phyloP scores from a whole-genome alignment of 2,888 invertebrate species.

The Dichetophora obliterata region DNA sequence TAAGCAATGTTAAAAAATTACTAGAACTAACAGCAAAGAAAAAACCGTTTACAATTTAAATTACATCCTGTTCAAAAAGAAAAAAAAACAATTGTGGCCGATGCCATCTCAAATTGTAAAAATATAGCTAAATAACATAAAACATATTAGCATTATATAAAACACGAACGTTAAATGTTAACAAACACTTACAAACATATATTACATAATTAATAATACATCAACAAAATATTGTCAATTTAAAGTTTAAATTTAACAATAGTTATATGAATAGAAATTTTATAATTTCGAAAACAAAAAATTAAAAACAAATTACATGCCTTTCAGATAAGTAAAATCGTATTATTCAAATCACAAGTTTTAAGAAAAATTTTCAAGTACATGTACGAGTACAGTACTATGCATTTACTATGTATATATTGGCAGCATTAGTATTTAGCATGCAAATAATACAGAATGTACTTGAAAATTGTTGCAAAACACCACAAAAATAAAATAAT shows the following conservation, averaged over 20 bases:
- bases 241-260: neutral
- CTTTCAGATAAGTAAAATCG: neutral
- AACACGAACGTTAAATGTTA: conserved; percentile 11
- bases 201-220: neutral
- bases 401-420: neutral
- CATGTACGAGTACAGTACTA: neutral
- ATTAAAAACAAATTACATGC: neutral
- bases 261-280: neutral
- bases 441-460: neutral
- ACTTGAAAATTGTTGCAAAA: neutral
- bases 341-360: conserved; percentile 27
- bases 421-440: neutral
- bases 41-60: neutral
- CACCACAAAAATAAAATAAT: neutral
- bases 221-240: conserved; percentile 9
- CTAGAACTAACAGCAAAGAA: neutral
- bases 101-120: neutral
- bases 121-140: neutral
- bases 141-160: conserved; percentile 38
- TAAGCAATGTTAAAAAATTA: neutral
- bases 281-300: conserved; percentile 8
- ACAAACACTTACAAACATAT: neutral
- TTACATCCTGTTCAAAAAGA: too few relatives aligned
- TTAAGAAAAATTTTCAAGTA: neutral
- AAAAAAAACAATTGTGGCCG: too few relatives aligned